A percentile compares a stretch with the other conserved stretches of the same genome.
Conservation (phyloP, 2,797 vertebrate genomes). For the Mycteria americana region DNA sequence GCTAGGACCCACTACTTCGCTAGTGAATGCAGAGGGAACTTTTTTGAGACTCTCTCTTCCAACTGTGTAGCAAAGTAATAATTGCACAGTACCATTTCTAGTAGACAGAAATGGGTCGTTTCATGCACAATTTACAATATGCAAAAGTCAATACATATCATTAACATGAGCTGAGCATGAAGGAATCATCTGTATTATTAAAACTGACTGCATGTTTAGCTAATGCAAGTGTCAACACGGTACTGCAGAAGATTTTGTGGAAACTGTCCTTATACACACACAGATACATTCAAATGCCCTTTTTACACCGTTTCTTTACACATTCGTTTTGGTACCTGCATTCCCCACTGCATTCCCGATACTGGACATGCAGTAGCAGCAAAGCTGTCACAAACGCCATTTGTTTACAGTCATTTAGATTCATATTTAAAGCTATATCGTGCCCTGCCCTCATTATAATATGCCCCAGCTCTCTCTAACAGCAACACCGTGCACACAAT, state of each 20-base stretch:
- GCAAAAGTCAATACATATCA: conserved; percentile 12
- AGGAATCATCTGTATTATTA: neutral
- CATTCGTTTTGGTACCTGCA: accelerated
- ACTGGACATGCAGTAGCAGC: neutral
- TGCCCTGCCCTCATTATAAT: accelerated
- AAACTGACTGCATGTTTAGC: neutral
- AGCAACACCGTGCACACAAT: accelerated
- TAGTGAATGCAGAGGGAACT: neutral
- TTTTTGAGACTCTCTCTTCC: neutral
- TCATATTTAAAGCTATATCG: accelerated
- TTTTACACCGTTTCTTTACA: neutral
- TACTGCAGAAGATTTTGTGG: too few species aligned
- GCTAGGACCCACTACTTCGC: neutral
- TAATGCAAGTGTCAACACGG: neutral
- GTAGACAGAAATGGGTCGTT: neutral
- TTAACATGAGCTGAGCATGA: neutral
- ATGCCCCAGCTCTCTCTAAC: accelerated
- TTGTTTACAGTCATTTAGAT: neutral
- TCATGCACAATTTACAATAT: conserved; percentile 56
- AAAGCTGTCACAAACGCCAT: accelerated
- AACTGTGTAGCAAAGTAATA: neutral
- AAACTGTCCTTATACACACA: accelerated
- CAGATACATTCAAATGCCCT: accelerated
- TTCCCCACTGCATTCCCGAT: neutral
- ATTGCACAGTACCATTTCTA: neutral